phyloP scores from a whole-genome alignment of 2,888 invertebrate genomes.

The Herminia tarsipennalis region DNA sequence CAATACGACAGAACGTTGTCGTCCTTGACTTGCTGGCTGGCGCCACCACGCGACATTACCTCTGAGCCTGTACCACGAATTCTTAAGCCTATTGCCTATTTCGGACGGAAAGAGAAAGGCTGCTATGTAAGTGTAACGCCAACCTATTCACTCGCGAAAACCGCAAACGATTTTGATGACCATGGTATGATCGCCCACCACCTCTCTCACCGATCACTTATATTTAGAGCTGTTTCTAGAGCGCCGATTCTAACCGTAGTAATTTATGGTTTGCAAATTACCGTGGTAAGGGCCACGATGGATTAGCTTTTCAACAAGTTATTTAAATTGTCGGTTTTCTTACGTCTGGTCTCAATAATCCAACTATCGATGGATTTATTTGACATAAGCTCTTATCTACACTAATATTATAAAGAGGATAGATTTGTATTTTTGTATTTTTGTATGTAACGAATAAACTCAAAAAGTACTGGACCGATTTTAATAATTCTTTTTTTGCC shows the following conservation, averaged over 20 bases:
- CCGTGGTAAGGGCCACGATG: slow-evolving; percentile 49
- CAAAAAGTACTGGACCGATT: too few relatives aligned
- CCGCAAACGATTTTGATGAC: slow-evolving; percentile 32
- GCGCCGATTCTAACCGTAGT: slow-evolving; percentile 48
- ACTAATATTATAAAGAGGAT: too few relatives aligned
- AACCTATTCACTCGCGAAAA: slow-evolving; percentile 47
- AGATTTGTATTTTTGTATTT: too few relatives aligned
- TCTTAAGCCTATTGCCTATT: slow-evolving; percentile 55
- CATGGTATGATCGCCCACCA: slow-evolving; percentile 32
- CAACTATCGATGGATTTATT: too few relatives aligned
- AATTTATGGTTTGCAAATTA: slow-evolving; percentile 60
- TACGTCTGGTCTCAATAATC: background rate
- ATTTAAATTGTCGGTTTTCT: slow-evolving; percentile 17
- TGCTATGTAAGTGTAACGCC: slow-evolving; percentile 33
- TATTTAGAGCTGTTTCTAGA: slow-evolving; percentile 51
- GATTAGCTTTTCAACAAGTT: slow-evolving; percentile 47
- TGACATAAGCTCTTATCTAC: too few relatives aligned
- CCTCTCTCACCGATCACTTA: slow-evolving; percentile 44
- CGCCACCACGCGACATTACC: slow-evolving; percentile 55
- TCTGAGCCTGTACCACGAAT: slow-evolving; percentile 40
- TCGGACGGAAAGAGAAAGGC: slow-evolving; percentile 51
- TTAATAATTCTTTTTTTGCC: too few relatives aligned
- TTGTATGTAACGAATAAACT: too few relatives aligned
- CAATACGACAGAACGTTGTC: slow-evolving; percentile 53
- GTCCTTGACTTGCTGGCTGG: slow-evolving; percentile 72